Percentiles rank a stretch among this genome's conserved stretches.
These are phyloP conservation scores for Aleiodes testaceus DNA, from an alignment of 2,888 invertebrate genomes.

Conservation along the genomic window DNA sequence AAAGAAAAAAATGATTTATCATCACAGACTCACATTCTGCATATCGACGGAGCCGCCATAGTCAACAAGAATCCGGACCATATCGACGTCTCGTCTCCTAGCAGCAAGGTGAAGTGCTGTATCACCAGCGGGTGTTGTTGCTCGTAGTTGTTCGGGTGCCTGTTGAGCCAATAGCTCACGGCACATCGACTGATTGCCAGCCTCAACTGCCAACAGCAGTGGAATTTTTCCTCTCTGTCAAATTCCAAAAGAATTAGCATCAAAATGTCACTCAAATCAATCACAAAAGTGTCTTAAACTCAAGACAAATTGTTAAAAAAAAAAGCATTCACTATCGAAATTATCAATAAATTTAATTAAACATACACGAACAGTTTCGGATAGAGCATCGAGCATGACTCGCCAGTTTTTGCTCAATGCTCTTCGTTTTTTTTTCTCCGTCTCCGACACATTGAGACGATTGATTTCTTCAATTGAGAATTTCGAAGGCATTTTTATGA, in stretches of 20 bases:
- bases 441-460: background rate
- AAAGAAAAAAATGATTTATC: no score
- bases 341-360: background rate
- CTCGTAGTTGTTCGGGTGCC: conserved; percentile 89
- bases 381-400: conserved; percentile 48
- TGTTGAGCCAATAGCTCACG: conserved; percentile 92
- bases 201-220: conserved; percentile 93
- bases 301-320: background rate
- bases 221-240: conserved; percentile 94
- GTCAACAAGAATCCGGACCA: conserved; percentile 93
- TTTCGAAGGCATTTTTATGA: background rate
- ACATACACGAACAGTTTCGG: conserved; percentile 46
- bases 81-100: conserved; percentile 92
- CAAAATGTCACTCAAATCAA: background rate
- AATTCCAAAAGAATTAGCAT: conserved; percentile 27
- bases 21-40: conserved; percentile 80
- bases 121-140: conserved; percentile 90
- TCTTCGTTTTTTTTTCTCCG: conserved; percentile 3
- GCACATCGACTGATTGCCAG: conserved; percentile 96
- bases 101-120: conserved; percentile 96
- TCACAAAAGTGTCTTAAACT: background rate
- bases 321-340: no score
- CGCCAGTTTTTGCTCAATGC: conserved; percentile 52
- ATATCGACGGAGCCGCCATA: conserved; percentile 93
- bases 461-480: background rate